A percentile compares a stretch with the other conserved stretches of the same genome.
phyloP scores from a whole-genome alignment of 2,797 vertebrate genomes.

The Diplodus puntazzo region DNA sequence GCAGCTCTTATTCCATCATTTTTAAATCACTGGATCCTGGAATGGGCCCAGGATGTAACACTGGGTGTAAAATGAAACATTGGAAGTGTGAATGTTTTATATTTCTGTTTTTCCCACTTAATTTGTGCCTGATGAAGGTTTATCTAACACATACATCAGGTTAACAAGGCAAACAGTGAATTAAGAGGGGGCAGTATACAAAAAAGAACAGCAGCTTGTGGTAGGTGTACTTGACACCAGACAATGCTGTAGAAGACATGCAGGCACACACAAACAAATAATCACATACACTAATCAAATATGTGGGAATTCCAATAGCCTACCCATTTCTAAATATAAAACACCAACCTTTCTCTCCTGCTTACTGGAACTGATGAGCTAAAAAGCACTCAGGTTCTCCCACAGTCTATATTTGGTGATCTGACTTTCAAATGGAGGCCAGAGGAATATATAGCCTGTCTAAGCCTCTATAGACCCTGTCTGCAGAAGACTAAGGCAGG shows the following conservation, averaged over 20 bases:
- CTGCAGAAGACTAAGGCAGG: conserved; percentile 50
- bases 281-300: conserved; percentile 3
- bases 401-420: conserved; percentile 74
- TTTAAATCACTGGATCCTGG: background rate
- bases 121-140: background rate
- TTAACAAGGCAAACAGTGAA: background rate
- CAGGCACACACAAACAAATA: background rate
- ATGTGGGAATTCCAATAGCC: conserved; percentile 15
- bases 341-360: conserved; percentile 39
- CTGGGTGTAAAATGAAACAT: background rate
- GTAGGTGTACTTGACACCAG: background rate
- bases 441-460: conserved; percentile 71
- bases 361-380: conserved; percentile 46
- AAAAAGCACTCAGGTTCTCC: conserved; percentile 50
- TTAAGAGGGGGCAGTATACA: background rate
- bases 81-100: background rate
- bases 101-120: background rate
- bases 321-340: conserved; percentile 52
- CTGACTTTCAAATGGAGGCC: conserved; percentile 73
- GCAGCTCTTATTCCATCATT: background rate
- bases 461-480: conserved; percentile 59
- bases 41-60: background rate
- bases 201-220: conserved; percentile 3
- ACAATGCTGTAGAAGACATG: conserved; percentile 14
- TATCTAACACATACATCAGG: background rate